Conservation (phyloP, 2,797 vertebrate genomes). For the Chloroceryle inda region DNA sequence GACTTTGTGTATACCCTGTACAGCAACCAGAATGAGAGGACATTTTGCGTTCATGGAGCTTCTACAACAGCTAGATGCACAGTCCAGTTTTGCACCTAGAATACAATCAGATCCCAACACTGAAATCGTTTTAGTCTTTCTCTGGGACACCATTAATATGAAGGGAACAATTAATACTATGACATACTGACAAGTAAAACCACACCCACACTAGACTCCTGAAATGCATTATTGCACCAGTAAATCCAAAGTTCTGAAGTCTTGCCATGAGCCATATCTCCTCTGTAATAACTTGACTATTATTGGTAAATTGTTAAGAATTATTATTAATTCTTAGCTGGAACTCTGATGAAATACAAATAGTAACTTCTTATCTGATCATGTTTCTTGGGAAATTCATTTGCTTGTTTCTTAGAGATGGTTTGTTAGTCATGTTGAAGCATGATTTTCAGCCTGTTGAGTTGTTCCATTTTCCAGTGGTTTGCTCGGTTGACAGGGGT, state of each 20-base stretch:
- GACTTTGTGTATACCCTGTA: too few species aligned
- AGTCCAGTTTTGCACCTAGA: background rate
- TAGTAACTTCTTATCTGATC: background rate
- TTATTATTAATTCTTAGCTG: background rate
- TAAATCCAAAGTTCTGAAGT: background rate
- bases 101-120: background rate
- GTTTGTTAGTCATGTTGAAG: background rate
- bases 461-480: background rate
- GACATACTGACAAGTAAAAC: background rate
- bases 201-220: background rate
- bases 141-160: background rate
- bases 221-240: background rate
- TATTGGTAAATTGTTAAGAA: background rate
- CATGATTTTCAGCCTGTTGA: background rate
- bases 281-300: background rate
- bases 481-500: background rate
- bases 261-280: background rate
- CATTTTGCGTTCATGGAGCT: accelerated
- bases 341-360: background rate
- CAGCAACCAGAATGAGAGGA: background rate
- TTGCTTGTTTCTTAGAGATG: background rate
- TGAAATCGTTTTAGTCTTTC: background rate
- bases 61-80: background rate
- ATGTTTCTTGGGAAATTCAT: background rate
- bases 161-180: background rate